Evolutionary conservation across 2,113 vertebrate genomes (phyloP).

Genomic region (Agapornis roseicollis): DNA sequence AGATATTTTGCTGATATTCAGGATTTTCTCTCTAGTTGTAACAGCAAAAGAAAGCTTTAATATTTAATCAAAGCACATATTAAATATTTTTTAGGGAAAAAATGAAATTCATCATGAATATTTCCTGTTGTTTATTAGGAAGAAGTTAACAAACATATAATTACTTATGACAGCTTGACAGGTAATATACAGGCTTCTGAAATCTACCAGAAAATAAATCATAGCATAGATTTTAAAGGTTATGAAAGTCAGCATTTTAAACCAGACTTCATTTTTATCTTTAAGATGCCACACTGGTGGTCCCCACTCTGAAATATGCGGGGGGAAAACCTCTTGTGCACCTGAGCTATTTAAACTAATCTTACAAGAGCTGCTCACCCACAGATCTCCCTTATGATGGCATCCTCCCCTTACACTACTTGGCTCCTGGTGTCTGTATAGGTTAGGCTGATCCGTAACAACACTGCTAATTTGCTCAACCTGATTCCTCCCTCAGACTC

Average conservation of each 20-base stretch:
- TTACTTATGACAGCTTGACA: conserved; percentile 22
- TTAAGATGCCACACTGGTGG: not conserved
- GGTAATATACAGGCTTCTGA: not conserved
- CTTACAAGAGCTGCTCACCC: fast-evolving
- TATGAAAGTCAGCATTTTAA: not conserved
- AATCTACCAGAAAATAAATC: not conserved
- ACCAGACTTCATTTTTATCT: not conserved
- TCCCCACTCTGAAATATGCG: not conserved
- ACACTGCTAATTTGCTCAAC: not conserved
- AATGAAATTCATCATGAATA: not conserved
- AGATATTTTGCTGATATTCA: not conserved
- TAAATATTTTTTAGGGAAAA: not conserved
- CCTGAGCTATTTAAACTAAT: not conserved
- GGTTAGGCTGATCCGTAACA: not conserved
- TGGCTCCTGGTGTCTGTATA: not conserved
- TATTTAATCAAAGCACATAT: conserved; percentile 36
- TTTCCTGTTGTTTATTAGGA: conserved; percentile 30
- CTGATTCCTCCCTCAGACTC: not conserved
- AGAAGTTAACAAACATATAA: conserved; percentile 33
- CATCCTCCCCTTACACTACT: fast-evolving
- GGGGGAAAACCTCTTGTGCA: not conserved
- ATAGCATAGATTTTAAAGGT: not conserved
- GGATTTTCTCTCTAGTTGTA: not conserved
- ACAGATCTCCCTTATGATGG: not conserved
- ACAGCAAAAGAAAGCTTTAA: conserved; percentile 14